phyloP scores from a whole-genome alignment of 2,797 vertebrate species.

The Gambusia yucatana region DNA sequence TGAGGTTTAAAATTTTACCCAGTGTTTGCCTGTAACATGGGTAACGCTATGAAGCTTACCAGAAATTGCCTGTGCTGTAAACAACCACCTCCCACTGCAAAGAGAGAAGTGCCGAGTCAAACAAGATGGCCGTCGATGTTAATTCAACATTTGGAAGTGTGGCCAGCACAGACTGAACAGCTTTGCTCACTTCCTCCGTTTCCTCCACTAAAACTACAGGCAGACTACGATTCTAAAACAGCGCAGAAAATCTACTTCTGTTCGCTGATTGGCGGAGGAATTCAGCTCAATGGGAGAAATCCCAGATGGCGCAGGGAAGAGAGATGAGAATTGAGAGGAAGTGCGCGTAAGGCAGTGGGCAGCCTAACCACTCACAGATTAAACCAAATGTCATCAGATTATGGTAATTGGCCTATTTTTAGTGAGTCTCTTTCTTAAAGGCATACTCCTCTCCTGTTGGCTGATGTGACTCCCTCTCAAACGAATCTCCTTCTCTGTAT shows the following conservation, averaged over 20 bases:
- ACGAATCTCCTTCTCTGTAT: conserved; percentile 58
- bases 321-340: background rate
- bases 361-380: background rate
- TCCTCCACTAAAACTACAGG: background rate
- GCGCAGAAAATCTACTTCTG: background rate
- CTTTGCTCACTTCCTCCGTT: background rate
- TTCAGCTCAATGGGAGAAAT: background rate
- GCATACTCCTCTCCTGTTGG: conserved; percentile 40
- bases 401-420: background rate
- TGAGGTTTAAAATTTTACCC: background rate
- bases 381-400: background rate
- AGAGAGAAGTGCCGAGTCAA: background rate
- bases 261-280: background rate
- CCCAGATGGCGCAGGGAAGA: background rate
- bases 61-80: background rate
- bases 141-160: background rate
- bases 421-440: background rate
- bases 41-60: background rate
- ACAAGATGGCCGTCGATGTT: background rate
- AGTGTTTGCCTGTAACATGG: background rate
- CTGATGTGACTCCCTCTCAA: conserved; percentile 62
- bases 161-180: background rate
- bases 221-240: background rate
- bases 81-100: background rate
- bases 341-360: background rate